Evolutionary conservation across 2,113 vertebrate species (phyloP).

Genomic region (Strix aluco): DNA sequence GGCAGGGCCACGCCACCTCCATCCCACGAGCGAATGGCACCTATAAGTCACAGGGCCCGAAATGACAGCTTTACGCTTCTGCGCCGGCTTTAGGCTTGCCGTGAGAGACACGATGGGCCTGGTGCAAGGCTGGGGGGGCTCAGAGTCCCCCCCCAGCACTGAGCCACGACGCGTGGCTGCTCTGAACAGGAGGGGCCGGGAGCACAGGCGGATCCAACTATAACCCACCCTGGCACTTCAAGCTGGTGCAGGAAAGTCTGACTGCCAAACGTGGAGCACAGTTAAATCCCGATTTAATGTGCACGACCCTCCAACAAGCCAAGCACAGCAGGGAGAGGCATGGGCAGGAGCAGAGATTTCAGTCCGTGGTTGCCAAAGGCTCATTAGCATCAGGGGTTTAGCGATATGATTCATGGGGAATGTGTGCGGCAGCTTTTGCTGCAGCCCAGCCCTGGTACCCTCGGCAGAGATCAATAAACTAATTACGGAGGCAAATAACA

Average conservation of each 20-base stretch:
- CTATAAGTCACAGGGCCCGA: neutral
- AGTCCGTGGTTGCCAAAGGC: neutral
- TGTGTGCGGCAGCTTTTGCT: neutral
- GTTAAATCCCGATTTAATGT: neutral
- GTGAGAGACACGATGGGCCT: rapidly evolving
- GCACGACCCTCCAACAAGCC: rapidly evolving
- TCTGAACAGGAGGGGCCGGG: neutral
- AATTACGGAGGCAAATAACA: neutral
- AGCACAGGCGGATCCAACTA: neutral
- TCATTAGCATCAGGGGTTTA: neutral
- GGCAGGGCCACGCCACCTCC: neutral
- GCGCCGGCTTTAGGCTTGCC: rapidly evolving
- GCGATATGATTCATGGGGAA: neutral
- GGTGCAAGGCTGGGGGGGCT: rapidly evolving
- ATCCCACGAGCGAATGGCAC: rapidly evolving
- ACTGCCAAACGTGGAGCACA: neutral
- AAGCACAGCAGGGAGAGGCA: neutral
- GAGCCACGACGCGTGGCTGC: neutral
- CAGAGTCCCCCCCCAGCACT: neutral
- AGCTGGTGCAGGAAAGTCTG: neutral
- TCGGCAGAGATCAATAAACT: neutral
- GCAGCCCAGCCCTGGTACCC: neutral
- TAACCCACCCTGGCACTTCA: neutral
- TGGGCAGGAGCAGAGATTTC: neutral
- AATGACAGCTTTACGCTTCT: neutral